Percentiles rank a stretch among this genome's conserved stretches.
phyloP scores from a whole-genome alignment of 2,113 vertebrate species.

The Machaerirhynchus nigripectus region DNA sequence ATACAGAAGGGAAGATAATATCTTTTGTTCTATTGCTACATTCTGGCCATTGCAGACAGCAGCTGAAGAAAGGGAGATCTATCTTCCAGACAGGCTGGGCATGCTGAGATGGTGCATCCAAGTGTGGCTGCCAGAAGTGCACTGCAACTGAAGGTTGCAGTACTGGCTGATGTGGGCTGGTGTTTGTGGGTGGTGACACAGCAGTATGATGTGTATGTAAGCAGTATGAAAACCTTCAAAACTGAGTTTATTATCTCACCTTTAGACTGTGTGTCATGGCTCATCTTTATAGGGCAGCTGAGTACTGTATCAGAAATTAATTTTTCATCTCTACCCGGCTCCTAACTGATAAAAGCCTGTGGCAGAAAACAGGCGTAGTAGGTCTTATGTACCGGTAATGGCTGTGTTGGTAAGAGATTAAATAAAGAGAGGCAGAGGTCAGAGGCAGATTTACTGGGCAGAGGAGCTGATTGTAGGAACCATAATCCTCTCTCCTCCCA shows the following conservation, averaged over 20 bases:
- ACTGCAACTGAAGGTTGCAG: neutral
- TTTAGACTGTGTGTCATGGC: neutral
- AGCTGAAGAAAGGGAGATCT: neutral
- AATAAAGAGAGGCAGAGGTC: slow-evolving; percentile 25
- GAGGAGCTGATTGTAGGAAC: slow-evolving; percentile 15
- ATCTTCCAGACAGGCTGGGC: neutral
- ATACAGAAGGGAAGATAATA: neutral
- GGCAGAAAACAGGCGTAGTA: neutral
- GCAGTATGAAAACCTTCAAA: slow-evolving; percentile 10
- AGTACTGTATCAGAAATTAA: neutral
- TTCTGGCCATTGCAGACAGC: neutral
- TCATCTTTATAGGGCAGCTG: neutral
- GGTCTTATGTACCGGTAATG: neutral
- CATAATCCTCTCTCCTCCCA: slow-evolving; percentile 32
- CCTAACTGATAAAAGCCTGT: neutral
- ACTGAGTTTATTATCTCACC: neutral
- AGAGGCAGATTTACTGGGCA: neutral
- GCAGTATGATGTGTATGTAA: neutral
- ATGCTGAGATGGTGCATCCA: neutral
- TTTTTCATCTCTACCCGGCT: neutral
- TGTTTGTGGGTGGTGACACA: neutral
- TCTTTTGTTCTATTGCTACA: neutral
- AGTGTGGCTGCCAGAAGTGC: neutral
- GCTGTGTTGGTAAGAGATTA: neutral
- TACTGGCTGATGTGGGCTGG: neutral